Conservation (phyloP, 92 coral and sea anemone genomes). For the Epizoanthus stellaris region DNA sequence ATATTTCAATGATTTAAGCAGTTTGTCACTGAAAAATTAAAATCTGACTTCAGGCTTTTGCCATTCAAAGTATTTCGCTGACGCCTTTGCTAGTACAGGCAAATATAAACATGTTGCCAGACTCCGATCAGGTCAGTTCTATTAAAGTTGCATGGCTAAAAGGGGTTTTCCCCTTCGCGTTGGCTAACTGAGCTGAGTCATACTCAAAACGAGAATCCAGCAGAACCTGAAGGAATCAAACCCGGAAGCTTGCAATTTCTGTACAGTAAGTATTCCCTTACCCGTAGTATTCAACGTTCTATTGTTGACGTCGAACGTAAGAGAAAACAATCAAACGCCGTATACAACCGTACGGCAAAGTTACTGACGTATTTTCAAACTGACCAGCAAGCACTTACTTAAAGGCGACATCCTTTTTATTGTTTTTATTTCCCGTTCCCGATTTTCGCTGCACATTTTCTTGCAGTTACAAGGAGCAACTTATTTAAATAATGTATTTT, state of each 20-base stretch:
- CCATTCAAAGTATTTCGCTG: too few species aligned
- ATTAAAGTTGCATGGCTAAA: too few species aligned
- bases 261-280: slow-evolving; percentile 7
- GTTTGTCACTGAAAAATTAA: too few species aligned
- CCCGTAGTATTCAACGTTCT: background rate
- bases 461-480: too few species aligned
- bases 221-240: background rate
- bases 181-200: background rate
- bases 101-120: too few species aligned
- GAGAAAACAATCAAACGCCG: background rate
- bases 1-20: too few species aligned
- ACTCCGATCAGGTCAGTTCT: too few species aligned
- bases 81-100: too few species aligned
- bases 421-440: background rate
- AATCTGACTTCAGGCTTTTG: too few species aligned
- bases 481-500: too few species aligned
- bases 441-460: too few species aligned
- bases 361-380: background rate
- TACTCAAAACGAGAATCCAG: background rate
- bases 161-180: too few species aligned
- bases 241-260: background rate
- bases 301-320: background rate
- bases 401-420: background rate
- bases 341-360: background rate
- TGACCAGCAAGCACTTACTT: background rate